Percentiles rank a stretch among this genome's conserved stretches.
These are phyloP conservation scores for Drosophila pachea DNA, from an alignment of 1,140 invertebrate genomes.

Conservation along the genomic window DNA sequence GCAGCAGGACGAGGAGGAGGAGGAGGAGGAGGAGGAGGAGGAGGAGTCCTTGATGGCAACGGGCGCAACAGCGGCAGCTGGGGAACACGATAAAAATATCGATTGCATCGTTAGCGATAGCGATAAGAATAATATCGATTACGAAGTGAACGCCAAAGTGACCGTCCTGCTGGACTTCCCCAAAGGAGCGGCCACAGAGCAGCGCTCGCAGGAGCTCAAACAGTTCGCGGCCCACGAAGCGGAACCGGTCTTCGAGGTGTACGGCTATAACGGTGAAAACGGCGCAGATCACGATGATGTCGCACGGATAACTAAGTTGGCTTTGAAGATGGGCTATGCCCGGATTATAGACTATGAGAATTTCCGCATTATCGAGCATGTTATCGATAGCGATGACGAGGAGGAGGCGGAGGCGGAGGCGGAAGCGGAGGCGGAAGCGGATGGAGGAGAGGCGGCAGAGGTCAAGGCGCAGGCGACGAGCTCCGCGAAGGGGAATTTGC, in stretches of 20 bases:
- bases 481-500: slow-evolving; percentile 11
- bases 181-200: background rate
- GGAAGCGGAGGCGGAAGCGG: background rate
- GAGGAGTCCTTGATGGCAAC: background rate
- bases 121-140: slow-evolving; percentile 23
- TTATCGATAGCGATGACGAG: slow-evolving; percentile 71
- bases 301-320: slow-evolving; percentile 42
- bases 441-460: background rate
- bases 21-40: slow-evolving; percentile 40
- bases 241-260: background rate
- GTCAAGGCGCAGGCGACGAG: background rate
- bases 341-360: slow-evolving; percentile 75
- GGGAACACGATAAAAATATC: background rate
- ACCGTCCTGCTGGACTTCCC: background rate
- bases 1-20: background rate
- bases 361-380: slow-evolving; percentile 72
- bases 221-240: background rate
- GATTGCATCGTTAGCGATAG: no score
- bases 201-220: background rate
- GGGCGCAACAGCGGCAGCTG: background rate
- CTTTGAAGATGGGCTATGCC: slow-evolving; percentile 61
- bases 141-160: slow-evolving; percentile 23
- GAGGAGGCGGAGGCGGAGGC: slow-evolving; percentile 12
- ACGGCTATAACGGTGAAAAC: slow-evolving; percentile 3
- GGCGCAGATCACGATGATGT: slow-evolving; percentile 47